Evolutionary conservation across 1,140 invertebrate species (phyloP), one percentile per base, ranked within the genome.

Genomic region (Drosophila ogumai): DNA sequence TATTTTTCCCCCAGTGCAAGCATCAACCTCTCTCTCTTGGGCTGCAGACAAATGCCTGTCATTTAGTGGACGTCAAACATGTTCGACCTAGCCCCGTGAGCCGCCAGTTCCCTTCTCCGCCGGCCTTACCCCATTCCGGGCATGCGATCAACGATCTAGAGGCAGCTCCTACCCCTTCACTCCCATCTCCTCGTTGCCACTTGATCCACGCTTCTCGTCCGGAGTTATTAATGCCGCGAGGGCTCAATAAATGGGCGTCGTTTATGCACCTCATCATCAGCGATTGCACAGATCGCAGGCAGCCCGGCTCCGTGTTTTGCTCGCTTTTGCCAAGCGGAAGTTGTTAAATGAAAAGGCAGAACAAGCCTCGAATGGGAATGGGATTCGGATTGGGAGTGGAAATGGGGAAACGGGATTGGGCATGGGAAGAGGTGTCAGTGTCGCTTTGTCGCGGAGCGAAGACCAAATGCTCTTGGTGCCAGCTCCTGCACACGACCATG

Each of bases 221-320:
- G 28, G 63, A 81, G 77, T 75, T 75, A 85, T 90, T 85, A 79
- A 67, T 75, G 77, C 81, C 85, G 76, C 85, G 66, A 90, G 86
- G 85, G 85, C 81, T 79, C 85, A 81, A 90, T 90, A 90, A 90
- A 90, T 90, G 85, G 86, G 85, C 85, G 85, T 90, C 85, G 85
- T 79, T 90, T 90, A 90, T 90, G 86, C 86, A 90, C 86, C 85
- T 90, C 85, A 80, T 88, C 80, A 87, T 87, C 84, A 79, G 84
- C 79, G 82, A 86, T 88, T 88, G 84, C 80, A 79, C 75, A 73
- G 84, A 87, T 84, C 82, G 80, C 54, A 71, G 64, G 19, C 34
- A 55, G 34, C 34, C 1, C 34, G 13, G 13, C 52, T 59, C 64
- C 31, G 68, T 65, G 47, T 61, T 64, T 73, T 85, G 47, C 34